phyloP scores from a whole-genome alignment of 2,888 invertebrate genomes.

The Ramazzottius varieornatus region DNA sequence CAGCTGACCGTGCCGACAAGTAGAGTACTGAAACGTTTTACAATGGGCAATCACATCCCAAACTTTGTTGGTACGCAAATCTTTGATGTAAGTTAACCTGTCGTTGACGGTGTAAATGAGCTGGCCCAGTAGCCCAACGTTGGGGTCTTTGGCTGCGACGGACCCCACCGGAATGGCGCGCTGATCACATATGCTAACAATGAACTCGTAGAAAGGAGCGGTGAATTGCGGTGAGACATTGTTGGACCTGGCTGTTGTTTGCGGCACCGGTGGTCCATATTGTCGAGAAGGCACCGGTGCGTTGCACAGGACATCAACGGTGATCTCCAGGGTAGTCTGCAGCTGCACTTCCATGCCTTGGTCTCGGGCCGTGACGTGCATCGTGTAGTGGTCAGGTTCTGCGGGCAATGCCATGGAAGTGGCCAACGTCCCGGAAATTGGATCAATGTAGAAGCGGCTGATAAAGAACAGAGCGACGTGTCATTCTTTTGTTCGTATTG shows the following conservation, averaged over 20 bases:
- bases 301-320: background rate
- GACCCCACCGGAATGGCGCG: background rate
- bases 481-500: background rate
- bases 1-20: no score
- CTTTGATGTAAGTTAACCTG: no score
- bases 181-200: background rate
- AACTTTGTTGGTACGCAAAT: no score
- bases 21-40: no score
- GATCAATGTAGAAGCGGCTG: background rate
- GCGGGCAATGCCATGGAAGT: background rate
- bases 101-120: no score
- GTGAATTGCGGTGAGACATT: background rate
- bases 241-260: background rate
- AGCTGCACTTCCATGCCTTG: background rate
- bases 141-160: background rate
- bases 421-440: background rate
- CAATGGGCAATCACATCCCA: no score
- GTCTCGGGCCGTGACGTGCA: background rate
- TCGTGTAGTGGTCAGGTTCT: background rate
- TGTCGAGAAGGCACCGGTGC: no score
- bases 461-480: background rate
- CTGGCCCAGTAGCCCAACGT: background rate
- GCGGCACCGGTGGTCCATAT: background rate
- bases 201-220: background rate
- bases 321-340: background rate